Evolutionary conservation across 1,140 invertebrate species (phyloP).

Genomic region (Trachymyrmex cornetzi): DNA sequence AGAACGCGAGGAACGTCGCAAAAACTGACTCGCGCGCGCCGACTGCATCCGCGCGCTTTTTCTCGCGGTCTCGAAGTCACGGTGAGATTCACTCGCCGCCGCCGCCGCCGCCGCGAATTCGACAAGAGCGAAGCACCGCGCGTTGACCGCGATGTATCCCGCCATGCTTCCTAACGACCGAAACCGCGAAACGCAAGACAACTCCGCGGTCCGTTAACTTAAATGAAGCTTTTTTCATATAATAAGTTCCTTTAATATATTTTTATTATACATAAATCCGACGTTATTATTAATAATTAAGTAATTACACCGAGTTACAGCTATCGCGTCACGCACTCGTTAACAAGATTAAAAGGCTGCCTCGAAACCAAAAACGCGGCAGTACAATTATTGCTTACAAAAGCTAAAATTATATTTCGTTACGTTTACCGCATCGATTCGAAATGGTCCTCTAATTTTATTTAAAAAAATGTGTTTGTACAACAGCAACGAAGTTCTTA

Average conservation of each 20-base stretch:
- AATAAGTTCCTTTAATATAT: neutral
- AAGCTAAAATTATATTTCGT: conserved; percentile 14
- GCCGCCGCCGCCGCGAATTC: conserved; percentile 32
- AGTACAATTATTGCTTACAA: neutral
- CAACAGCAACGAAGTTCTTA: neutral
- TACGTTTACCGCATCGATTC: neutral
- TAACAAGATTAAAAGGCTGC: neutral
- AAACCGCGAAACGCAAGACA: conserved; percentile 31
- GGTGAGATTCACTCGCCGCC: conserved; percentile 29
- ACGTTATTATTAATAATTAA: neutral
- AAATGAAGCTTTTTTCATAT: neutral
- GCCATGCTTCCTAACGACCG: conserved; percentile 11
- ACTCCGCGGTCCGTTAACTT: neutral
- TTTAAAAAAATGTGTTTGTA: neutral
- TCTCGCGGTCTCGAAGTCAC: conserved; percentile 5
- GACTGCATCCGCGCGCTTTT: conserved; percentile 25
- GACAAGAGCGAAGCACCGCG: conserved; percentile 13
- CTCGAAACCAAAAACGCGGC: neutral
- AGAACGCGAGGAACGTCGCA: conserved; percentile 26
- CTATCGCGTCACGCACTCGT: neutral
- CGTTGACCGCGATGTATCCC: conserved; percentile 17
- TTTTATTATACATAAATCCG: neutral
- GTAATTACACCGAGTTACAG: neutral
- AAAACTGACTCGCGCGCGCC: conserved; percentile 34
- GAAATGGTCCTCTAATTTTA: neutral